These are phyloP conservation scores for Salvator merianae DNA, from an alignment of 2,113 vertebrate genomes.

Conservation along the genomic window DNA sequence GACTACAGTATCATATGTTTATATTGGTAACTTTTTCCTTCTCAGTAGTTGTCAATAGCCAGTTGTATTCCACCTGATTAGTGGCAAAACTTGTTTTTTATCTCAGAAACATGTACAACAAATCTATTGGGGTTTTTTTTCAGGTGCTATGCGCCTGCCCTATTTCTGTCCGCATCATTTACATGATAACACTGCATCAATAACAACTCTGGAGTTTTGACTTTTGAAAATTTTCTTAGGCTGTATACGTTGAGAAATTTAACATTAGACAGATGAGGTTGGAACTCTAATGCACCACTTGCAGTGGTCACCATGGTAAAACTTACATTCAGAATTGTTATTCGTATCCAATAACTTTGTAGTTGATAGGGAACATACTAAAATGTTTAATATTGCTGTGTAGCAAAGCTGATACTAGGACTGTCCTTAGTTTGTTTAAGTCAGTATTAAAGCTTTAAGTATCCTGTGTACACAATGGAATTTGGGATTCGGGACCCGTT, in stretches of 20 bases:
- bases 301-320: neutral
- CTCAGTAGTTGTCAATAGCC: too few species aligned
- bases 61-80: too few species aligned
- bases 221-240: neutral
- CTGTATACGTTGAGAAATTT: neutral
- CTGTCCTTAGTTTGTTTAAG: too few species aligned
- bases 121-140: too few species aligned
- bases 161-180: neutral
- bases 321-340: neutral
- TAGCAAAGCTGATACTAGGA: too few species aligned
- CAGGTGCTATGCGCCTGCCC: neutral
- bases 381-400: neutral
- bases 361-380: neutral
- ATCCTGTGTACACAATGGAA: too few species aligned
- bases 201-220: neutral
- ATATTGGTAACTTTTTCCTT: too few species aligned
- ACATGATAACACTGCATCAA: neutral
- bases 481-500: too few species aligned
- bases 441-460: too few species aligned
- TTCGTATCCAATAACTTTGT: neutral
- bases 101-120: too few species aligned
- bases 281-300: neutral
- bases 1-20: too few species aligned
- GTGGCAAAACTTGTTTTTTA: too few species aligned
- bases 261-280: neutral